Evolutionary conservation across 2,888 invertebrate genomes (phyloP), one percentile per base, ranked within the genome.

Genomic region (Ligdia adustata): DNA sequence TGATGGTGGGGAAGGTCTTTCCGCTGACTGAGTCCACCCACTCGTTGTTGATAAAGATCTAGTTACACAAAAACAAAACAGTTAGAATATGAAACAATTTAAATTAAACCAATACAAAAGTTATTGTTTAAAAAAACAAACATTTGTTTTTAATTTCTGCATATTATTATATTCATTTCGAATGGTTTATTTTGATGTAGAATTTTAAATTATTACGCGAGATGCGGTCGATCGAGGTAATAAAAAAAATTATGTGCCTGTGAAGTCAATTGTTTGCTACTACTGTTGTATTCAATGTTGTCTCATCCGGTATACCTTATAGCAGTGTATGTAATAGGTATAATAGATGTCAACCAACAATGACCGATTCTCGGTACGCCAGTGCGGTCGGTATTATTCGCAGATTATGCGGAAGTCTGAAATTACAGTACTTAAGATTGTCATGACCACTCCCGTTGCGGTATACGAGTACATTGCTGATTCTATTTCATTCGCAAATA

Each of bases 11-110:
- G 83, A 98, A 99, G 1, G 94, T 97, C 79, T 97, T 97, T 40
- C 96, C 95, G 72, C 95, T 96, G 13, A 91, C 92, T 0, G 98
- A 92, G 72, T 97, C 94, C 46, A 95, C 94, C 81, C 95, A 96
- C 72, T 95, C 93, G 78, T 96, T 96, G 90, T 95, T 94, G 78
- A 96, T 95, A 79, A 95, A 96, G 54, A 96, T 82, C 96, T 96
- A 44, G 35, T 18, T 37, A 37, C 9, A 13, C 11, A n/a, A 26
- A 15, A 16, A n/a, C 6, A 6, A 32, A 1, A 24, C 0, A 9
- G 9, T 16, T 2, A 9, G n/a, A 4, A 18, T 16, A 28, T 11
- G 4, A 5, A 26, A 26, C 3, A 7, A 9, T 26, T 26, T 9
- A 9, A 9, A 26, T 3, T 9, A 26, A n/a, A n/a, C n/a, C n/a